These are phyloP conservation scores for Endotricha flammealis DNA, from an alignment of 2,888 invertebrate species.

Conservation along the genomic window DNA sequence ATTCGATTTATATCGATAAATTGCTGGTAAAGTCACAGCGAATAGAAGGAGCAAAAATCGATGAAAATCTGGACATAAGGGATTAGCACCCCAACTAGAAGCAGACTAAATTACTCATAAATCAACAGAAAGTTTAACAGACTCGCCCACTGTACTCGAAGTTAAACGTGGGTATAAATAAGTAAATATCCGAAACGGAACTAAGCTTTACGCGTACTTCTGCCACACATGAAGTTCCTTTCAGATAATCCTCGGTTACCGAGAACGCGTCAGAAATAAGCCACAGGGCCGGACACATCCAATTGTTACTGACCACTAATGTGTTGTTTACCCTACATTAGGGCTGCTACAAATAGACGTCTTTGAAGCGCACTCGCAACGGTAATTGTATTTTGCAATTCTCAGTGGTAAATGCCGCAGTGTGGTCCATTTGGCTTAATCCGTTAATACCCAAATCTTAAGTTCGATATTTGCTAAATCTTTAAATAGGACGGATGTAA, in stretches of 20 bases:
- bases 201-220: conserved; percentile 38
- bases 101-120: too few relatives aligned
- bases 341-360: conserved; percentile 43
- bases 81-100: too few relatives aligned
- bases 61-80: too few relatives aligned
- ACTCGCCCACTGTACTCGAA: too few relatives aligned
- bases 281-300: conserved; percentile 45
- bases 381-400: conserved; percentile 19
- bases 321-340: conserved; percentile 66
- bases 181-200: too few relatives aligned
- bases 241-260: conserved; percentile 49
- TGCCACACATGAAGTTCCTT: conserved; percentile 63
- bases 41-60: too few relatives aligned
- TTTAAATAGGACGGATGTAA: not conserved
- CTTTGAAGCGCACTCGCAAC: conserved; percentile 46
- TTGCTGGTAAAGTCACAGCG: too few relatives aligned
- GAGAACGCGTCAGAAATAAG: conserved; percentile 59
- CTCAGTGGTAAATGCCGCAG: conserved; percentile 16
- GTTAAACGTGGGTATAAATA: too few relatives aligned
- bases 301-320: conserved; percentile 58
- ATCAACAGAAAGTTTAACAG: too few relatives aligned
- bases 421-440: conserved; percentile 41
- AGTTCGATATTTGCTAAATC: not conserved
- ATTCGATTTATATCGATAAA: too few relatives aligned
- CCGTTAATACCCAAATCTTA: conserved; percentile 38